Conservation (phyloP, 1,140 invertebrate species). For the Drosophila virilis region DNA sequence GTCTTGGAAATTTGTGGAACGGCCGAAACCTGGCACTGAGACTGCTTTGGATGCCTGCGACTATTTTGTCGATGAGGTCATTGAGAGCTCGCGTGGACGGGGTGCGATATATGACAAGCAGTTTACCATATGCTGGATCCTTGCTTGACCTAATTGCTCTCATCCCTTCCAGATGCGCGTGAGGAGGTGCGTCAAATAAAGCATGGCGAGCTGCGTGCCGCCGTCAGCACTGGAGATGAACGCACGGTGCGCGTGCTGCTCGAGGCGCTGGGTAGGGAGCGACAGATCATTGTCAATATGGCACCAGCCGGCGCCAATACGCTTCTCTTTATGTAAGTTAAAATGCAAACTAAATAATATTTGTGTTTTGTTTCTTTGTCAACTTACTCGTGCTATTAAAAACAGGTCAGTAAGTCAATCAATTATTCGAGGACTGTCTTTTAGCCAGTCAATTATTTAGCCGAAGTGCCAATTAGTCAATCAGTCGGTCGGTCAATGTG, state of each 20-base stretch:
- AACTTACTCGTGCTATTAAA: too few relatives aligned
- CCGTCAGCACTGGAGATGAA: slow-evolving; percentile 89
- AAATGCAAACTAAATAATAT: neutral
- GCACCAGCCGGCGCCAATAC: slow-evolving; percentile 94
- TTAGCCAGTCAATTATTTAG: too few relatives aligned
- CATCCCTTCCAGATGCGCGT: slow-evolving; percentile 86
- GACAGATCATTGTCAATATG: slow-evolving; percentile 92
- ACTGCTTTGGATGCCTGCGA: slow-evolving; percentile 88
- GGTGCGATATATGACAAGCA: slow-evolving; percentile 28
- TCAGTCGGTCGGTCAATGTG: too few relatives aligned
- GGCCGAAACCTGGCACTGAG: slow-evolving; percentile 85
- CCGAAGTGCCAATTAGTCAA: too few relatives aligned
- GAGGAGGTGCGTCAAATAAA: slow-evolving; percentile 89
- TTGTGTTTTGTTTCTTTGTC: too few relatives aligned
- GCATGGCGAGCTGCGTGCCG: slow-evolving; percentile 90
- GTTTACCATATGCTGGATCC: slow-evolving; percentile 28
- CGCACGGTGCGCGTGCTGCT: slow-evolving; percentile 87
- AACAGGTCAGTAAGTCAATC: too few relatives aligned
- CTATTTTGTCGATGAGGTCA: slow-evolving; percentile 88
- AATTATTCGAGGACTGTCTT: too few relatives aligned
- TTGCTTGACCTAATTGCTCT: neutral
- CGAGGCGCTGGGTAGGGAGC: slow-evolving; percentile 87
- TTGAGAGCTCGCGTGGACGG: slow-evolving; percentile 62
- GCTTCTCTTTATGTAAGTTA: slow-evolving; percentile 91
- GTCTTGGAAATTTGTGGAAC: slow-evolving; percentile 81